Evolutionary conservation across 2,888 invertebrate genomes (phyloP), one percentile per base, ranked within the genome.

Genomic region (Drosophila phalerata): DNA sequence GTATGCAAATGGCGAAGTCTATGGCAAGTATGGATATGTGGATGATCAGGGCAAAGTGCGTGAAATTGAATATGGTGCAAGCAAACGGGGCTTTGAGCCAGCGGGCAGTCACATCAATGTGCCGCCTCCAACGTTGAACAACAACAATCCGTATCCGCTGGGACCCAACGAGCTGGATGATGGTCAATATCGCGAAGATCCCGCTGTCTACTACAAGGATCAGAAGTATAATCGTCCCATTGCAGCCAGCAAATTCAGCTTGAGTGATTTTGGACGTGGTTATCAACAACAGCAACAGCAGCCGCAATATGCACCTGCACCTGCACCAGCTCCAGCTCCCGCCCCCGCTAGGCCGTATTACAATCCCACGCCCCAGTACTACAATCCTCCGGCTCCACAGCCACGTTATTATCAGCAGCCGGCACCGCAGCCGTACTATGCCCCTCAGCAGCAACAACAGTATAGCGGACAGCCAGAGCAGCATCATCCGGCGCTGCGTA

Each of bases 11-110:
- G 97, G 97, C 0, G 97, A 97, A 87, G 97, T 97, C 0, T 96
- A 95, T 55, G 97, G 97, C 67, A 97, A 97, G 91, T 97, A 97
- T 88, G 97, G 97, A n/a, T 97, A 97, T 91, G 94, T 97, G 0
- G 97, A 97, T 80, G 96, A 96, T 85, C 93, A 93, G 25, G 97
- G 97, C 0, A 95, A 94, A 83, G 86, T 94, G 22, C 94, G 97
- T 61, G 97, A 97, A 92, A 95, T 97, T 22, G 97, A 97, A 73
- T 98, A 98, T 90, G 97, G 97, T 2, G 97, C 97, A 1, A 96
- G 96, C 63, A 94, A 95, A 84, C 93, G 96, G 60, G 97, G 97
- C 43, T 97, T 97, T 90, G 96, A 97, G 88, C 97, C 97, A 1
- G 94, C 95, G 90, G 95, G 95, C 63, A 91, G 93, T 19, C 94